A percentile compares a stretch with the other conserved stretches of the same genome.
Evolutionary conservation across 2,797 vertebrate genomes (phyloP).

Genomic region (Holocentrus rufus): DNA sequence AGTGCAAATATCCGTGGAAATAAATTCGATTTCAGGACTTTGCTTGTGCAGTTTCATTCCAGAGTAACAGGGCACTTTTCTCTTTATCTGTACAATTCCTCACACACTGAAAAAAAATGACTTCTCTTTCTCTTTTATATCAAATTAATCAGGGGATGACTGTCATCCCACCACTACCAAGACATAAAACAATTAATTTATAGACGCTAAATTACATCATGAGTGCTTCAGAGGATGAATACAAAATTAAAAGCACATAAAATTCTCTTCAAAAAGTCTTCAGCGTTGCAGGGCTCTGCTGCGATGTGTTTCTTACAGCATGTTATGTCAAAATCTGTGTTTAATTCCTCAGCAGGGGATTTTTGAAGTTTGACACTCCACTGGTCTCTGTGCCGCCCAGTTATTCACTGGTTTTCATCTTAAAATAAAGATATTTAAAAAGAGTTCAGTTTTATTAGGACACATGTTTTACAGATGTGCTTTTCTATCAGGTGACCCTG

Average conservation of each 20-base stretch:
- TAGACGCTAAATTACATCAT: no score
- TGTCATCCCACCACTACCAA: background rate
- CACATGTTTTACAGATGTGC: background rate
- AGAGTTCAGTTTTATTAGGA: background rate
- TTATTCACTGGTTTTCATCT: background rate
- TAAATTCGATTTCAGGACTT: background rate
- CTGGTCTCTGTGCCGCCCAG: no score
- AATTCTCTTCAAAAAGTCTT: no score
- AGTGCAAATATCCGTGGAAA: conserved; percentile 7
- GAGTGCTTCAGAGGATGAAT: no score
- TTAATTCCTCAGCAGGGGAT: no score
- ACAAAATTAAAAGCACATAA: no score
- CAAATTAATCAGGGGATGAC: background rate
- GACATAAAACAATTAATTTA: background rate
- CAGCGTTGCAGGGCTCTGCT: no score
- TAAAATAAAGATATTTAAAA: conserved; percentile 1
- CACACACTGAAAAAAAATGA: background rate
- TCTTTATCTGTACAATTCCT: background rate
- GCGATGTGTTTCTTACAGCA: no score
- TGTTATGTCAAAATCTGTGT: no score
- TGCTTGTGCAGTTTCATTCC: background rate
- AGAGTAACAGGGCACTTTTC: background rate
- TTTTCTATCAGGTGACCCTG: background rate
- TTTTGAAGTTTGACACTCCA: no score
- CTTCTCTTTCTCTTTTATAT: background rate